A percentile compares a stretch with the other conserved stretches of the same genome.
Evolutionary conservation across 2,113 vertebrate species (phyloP).

Genomic region (Platichthys stellatus): DNA sequence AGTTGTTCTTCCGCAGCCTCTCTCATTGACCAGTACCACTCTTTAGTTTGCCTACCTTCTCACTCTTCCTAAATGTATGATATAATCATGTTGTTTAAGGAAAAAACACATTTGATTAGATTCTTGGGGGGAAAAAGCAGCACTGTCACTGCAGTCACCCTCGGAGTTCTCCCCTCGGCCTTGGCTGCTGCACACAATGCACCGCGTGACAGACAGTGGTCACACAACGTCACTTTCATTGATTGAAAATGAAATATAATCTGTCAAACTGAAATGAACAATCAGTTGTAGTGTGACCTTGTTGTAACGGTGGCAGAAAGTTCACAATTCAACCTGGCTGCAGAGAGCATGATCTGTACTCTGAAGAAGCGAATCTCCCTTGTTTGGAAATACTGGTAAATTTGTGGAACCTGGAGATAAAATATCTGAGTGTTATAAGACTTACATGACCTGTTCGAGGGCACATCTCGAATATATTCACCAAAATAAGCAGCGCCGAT

Average conservation of each 20-base stretch:
- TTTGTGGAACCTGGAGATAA: not conserved
- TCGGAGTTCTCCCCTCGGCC: not conserved
- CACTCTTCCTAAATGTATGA: not conserved
- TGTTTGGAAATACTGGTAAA: not conserved
- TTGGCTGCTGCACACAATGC: not conserved
- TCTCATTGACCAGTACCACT: not conserved
- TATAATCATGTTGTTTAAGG: not conserved
- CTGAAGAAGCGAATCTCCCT: not conserved
- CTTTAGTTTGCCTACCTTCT: not conserved
- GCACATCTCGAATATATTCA: not conserved
- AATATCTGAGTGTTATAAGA: not conserved
- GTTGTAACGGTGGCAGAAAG: too few relatives aligned
- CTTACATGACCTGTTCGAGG: not conserved
- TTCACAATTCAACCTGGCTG: not conserved
- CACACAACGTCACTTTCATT: not conserved
- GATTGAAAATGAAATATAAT: not conserved
- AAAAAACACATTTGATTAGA: too few relatives aligned
- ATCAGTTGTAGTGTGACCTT: not conserved
- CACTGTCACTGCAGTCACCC: not conserved
- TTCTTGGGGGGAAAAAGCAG: not conserved
- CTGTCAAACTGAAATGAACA: not conserved
- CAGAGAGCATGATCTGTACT: not conserved
- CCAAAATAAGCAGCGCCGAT: not conserved
- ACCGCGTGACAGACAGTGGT: not conserved
- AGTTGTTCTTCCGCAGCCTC: slow-evolving; percentile 46